phyloP scores from a whole-genome alignment of 2,888 invertebrate genomes.

The Crematogaster levior region DNA sequence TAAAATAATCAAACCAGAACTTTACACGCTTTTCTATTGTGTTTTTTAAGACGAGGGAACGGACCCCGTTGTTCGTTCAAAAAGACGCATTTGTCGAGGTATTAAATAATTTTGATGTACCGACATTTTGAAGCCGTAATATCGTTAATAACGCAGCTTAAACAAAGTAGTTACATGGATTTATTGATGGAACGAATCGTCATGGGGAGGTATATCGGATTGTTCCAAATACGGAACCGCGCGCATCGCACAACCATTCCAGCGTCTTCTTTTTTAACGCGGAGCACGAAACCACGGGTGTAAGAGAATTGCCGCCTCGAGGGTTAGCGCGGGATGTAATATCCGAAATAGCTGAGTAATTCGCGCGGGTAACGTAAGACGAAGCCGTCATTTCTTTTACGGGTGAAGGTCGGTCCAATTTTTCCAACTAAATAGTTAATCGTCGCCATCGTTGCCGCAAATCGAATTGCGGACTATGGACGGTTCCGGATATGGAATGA shows the following conservation, averaged over 20 bases:
- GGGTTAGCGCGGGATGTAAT: background rate
- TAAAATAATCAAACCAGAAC: background rate
- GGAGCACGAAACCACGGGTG: background rate
- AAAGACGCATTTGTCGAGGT: background rate
- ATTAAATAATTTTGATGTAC: constrained; percentile 2
- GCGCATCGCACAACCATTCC: background rate
- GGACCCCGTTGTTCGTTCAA: background rate
- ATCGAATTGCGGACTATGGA: constrained; percentile 48
- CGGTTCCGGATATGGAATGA: constrained; percentile 18
- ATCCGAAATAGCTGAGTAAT: constrained; percentile 11
- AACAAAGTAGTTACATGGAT: constrained; percentile 32
- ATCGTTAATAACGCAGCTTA: constrained; percentile 12
- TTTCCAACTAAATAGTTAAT: constrained; percentile 45
- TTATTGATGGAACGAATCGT: constrained; percentile 54
- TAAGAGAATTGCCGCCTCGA: background rate
- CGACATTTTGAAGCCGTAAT: background rate
- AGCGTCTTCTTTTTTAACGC: background rate
- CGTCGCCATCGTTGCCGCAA: background rate
- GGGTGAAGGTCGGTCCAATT: background rate
- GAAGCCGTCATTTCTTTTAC: background rate
- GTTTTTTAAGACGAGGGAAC: background rate
- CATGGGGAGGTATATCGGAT: background rate
- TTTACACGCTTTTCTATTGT: background rate
- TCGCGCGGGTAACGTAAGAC: background rate
- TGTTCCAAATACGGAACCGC: constrained; percentile 36